These are phyloP conservation scores for Coracias cyanogaster DNA, from an alignment of 2,797 vertebrate genomes.

Conservation along the genomic window DNA sequence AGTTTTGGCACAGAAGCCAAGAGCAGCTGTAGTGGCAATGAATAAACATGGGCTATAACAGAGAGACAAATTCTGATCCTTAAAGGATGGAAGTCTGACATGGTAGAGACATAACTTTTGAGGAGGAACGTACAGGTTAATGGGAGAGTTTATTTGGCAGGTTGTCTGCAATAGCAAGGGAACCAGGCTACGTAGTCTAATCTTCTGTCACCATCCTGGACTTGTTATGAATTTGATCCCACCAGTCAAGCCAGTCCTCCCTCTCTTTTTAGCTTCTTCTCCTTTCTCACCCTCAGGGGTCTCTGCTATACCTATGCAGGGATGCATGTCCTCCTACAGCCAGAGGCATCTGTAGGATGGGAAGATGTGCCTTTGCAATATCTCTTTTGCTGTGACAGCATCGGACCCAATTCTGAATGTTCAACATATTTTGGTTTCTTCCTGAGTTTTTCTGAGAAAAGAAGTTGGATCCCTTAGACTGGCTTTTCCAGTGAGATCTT, in stretches of 20 bases:
- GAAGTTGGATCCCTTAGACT: neutral
- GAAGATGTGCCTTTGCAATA: neutral
- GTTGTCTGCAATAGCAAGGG: neutral
- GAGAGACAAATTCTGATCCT: neutral
- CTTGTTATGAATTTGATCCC: neutral
- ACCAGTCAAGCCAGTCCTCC: neutral
- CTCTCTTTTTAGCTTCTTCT: neutral
- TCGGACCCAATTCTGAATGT: neutral
- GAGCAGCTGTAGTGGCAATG: neutral
- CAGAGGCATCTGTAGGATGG: neutral
- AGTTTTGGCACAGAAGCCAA: neutral
- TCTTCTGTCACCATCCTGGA: neutral
- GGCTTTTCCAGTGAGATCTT: neutral
- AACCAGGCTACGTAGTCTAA: neutral
- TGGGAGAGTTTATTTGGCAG: neutral
- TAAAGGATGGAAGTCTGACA: neutral
- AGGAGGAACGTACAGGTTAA: neutral
- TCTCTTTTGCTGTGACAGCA: neutral
- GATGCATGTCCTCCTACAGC: neutral
- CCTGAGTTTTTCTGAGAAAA: neutral
- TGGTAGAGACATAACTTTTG: neutral
- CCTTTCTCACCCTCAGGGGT: neutral
- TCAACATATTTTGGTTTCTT: neutral
- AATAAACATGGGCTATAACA: neutral
- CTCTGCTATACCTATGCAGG: neutral